These are phyloP conservation scores for Siphonodentalium dalli DNA, from an alignment of 2,888 invertebrate genomes.

Conservation along the genomic window DNA sequence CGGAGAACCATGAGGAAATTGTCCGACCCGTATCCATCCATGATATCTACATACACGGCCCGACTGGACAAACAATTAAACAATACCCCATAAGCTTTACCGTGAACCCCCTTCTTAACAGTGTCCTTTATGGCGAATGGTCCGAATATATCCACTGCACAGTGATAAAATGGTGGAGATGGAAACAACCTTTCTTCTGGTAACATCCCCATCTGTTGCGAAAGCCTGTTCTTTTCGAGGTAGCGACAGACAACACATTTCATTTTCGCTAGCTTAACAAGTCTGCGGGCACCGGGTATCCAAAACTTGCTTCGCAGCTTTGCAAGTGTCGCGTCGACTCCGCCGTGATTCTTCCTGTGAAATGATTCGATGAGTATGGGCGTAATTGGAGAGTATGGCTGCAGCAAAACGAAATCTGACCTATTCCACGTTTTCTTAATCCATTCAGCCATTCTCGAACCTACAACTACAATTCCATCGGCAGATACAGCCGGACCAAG, in stretches of 20 bases:
- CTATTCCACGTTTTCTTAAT: conserved; percentile 9
- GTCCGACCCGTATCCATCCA: conserved; percentile 6
- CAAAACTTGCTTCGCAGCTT: conserved; percentile 13
- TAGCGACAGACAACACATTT: conserved; percentile 7
- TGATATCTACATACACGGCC: conserved; percentile 9
- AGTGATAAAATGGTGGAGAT: conserved; percentile 2
- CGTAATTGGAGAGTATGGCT: background rate
- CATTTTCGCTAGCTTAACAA: background rate
- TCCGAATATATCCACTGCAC: conserved; percentile 4
- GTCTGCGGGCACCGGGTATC: conserved; percentile 2
- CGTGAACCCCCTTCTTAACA: conserved; percentile 7
- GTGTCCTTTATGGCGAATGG: conserved; percentile 7
- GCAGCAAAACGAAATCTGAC: conserved; percentile 1
- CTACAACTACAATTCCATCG: background rate
- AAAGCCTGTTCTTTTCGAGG: too few species aligned
- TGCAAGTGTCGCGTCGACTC: conserved; percentile 3
- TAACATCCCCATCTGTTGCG: conserved; percentile 7
- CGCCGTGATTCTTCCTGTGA: conserved; percentile 2
- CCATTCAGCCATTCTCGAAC: conserved; percentile 11
- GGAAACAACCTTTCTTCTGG: background rate
- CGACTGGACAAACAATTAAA: conserved; percentile 4
- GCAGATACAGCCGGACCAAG: too few species aligned
- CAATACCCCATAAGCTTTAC: conserved; percentile 10
- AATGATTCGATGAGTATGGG: background rate
- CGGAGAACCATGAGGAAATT: too few species aligned